A percentile compares a stretch with the other conserved stretches of the same genome.
phyloP scores from a whole-genome alignment of 1,140 invertebrate species.

The Alviniconcha marisindica region DNA sequence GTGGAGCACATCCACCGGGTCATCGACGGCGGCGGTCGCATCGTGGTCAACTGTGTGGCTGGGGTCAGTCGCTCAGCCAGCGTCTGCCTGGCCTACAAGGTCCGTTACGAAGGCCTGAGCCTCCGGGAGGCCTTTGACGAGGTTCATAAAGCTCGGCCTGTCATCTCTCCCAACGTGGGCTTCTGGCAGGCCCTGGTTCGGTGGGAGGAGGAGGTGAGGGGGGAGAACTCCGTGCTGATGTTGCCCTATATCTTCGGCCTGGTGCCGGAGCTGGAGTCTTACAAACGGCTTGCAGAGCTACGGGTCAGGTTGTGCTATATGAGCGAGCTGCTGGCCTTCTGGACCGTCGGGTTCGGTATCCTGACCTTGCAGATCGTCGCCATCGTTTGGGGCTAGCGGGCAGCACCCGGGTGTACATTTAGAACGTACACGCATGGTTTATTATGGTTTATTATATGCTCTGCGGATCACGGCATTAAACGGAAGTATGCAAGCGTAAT shows the following conservation, averaged over 20 bases:
- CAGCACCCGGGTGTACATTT: too few species aligned
- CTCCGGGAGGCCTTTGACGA: constrained; percentile 87
- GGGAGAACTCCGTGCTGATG: constrained; percentile 60
- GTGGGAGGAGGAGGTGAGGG: constrained; percentile 83
- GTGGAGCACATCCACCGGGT: constrained; percentile 56
- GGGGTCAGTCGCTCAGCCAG: constrained; percentile 90
- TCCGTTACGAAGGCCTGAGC: constrained; percentile 86
- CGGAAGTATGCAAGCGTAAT: too few species aligned
- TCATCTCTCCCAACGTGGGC: constrained; percentile 90
- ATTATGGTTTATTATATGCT: too few species aligned
- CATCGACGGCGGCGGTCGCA: constrained; percentile 79
- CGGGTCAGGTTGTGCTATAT: constrained; percentile 48
- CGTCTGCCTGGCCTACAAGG: constrained; percentile 90
- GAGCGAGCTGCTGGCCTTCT: constrained; percentile 43
- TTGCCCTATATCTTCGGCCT: constrained; percentile 55
- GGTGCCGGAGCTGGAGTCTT: constrained; percentile 54
- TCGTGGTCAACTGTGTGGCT: constrained; percentile 91
- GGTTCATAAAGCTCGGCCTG: constrained; percentile 82
- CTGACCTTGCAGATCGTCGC: constrained; percentile 5
- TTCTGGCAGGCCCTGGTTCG: constrained; percentile 89
- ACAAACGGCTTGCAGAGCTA: constrained; percentile 43
- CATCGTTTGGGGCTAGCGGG: not conserved
- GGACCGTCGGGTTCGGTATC: constrained; percentile 41
- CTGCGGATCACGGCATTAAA: too few species aligned
- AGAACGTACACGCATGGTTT: too few species aligned